A percentile compares a stretch with the other conserved stretches of the same genome.
Evolutionary conservation across 2,797 vertebrate genomes (phyloP).

Genomic region (Hippoglossus hippoglossus): DNA sequence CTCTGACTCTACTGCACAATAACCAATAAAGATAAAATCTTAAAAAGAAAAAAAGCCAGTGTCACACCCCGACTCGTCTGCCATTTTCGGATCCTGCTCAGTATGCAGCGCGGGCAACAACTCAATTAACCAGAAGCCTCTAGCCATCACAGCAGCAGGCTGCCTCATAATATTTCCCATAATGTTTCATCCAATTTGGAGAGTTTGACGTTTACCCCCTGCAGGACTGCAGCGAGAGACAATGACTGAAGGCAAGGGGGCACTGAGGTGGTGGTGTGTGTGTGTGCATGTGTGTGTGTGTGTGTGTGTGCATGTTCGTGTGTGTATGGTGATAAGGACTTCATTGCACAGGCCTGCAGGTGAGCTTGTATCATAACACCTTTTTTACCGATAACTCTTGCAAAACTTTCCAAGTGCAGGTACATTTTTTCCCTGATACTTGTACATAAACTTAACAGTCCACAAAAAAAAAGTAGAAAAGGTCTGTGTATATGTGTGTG

Average conservation of each 20-base stretch:
- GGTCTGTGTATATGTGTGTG: background rate
- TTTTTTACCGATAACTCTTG: constrained; percentile 31
- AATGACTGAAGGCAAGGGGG: constrained; percentile 79
- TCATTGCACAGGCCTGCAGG: constrained; percentile 48
- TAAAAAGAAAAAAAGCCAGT: constrained; percentile 29
- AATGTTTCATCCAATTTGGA: constrained; percentile 88
- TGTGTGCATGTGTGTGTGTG: constrained; percentile 18
- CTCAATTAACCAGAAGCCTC: constrained; percentile 81
- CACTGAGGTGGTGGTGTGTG: constrained; percentile 53
- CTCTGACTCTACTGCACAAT: constrained; percentile 29
- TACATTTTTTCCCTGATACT: constrained; percentile 31
- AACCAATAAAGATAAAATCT: constrained; percentile 62
- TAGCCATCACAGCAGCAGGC: constrained; percentile 79
- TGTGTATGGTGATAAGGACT: constrained; percentile 46
- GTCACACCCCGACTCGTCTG: constrained; percentile 50
- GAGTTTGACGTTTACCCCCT: constrained; percentile 83
- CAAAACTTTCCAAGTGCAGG: constrained; percentile 50
- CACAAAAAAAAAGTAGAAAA: constrained; percentile 37
- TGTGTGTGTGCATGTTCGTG: constrained; percentile 32
- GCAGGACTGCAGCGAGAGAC: constrained; percentile 76
- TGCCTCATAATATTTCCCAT: constrained; percentile 84
- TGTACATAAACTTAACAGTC: constrained; percentile 45
- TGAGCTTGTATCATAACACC: constrained; percentile 41
- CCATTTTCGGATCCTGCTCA: constrained; percentile 59
- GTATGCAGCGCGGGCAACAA: constrained; percentile 76